phyloP scores from a whole-genome alignment of 2,113 vertebrate species.

The Myxocyprinus asiaticus region DNA sequence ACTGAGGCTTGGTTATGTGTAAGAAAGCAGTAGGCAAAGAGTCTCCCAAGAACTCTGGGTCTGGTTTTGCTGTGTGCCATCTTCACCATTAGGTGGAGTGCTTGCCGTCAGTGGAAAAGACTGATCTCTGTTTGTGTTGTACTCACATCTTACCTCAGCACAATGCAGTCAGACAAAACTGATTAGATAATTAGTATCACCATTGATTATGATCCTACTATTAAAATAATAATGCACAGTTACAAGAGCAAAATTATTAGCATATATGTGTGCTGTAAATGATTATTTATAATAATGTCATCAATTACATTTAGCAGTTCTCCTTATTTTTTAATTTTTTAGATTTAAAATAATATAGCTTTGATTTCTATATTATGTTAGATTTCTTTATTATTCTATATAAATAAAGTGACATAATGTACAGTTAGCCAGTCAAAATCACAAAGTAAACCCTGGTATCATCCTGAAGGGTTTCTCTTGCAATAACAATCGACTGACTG shows the following conservation, averaged over 20 bases:
- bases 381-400: no score
- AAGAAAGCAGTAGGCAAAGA: not conserved
- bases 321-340: no score
- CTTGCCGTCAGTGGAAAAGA: conserved; percentile 80
- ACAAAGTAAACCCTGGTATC: no score
- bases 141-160: conserved; percentile 36
- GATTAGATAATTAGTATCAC: conserved; percentile 58
- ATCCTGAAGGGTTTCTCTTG: no score
- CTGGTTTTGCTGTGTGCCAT: conserved; percentile 41
- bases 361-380: no score
- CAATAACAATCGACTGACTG: no score
- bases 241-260: conserved; percentile 36
- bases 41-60: conserved; percentile 3
- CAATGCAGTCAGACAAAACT: conserved; percentile 45
- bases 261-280: conserved; percentile 6
- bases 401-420: no score
- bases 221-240: conserved; percentile 53
- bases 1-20: conserved; percentile 28
- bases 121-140: not conserved
- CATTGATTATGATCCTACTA: conserved; percentile 52
- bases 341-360: no score
- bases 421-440: no score
- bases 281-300: not conserved
- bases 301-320: not conserved
- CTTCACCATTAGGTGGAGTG: conserved; percentile 85